These are phyloP conservation scores for Rhabdomys dilectus DNA, from an alignment of 2,113 vertebrate species.

Conservation along the genomic window DNA sequence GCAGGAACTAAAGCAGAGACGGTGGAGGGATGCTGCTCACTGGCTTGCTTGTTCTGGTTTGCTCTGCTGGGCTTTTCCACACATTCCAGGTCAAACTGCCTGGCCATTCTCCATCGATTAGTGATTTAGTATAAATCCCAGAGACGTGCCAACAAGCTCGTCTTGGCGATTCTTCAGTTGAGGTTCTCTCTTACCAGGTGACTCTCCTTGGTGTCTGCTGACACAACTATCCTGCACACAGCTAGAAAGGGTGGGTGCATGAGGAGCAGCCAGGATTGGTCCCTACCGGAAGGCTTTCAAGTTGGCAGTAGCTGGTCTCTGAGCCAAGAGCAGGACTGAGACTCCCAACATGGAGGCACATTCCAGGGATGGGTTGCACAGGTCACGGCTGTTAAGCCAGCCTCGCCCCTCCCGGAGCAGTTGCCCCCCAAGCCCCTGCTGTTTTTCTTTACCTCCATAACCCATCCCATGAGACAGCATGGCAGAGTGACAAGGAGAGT, in stretches of 20 bases:
- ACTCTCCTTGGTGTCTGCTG: neutral
- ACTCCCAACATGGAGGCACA: rapidly evolving
- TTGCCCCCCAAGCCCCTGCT: rapidly evolving
- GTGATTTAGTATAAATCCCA: neutral
- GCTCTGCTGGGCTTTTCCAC: neutral
- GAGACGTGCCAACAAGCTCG: neutral
- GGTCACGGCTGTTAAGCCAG: too few relatives aligned
- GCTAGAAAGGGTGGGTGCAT: rapidly evolving
- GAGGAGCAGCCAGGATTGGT: rapidly evolving
- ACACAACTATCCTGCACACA: neutral
- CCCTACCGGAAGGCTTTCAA: rapidly evolving
- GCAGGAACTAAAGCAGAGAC: neutral
- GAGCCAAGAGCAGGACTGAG: neutral
- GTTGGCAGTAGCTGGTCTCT: rapidly evolving
- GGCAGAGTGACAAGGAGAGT: neutral
- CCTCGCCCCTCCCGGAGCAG: rapidly evolving
- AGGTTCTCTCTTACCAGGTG: neutral
- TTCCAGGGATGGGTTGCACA: rapidly evolving
- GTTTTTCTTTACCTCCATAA: neutral
- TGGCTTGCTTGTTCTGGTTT: neutral
- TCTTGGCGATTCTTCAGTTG: neutral
- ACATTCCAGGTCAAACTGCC: neutral
- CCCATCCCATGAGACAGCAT: rapidly evolving
- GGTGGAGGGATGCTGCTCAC: neutral
- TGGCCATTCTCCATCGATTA: too few relatives aligned